Evolutionary conservation across 2,113 vertebrate genomes (phyloP), one percentile per base, ranked within the genome.

Genomic region (Oreochromis niloticus): DNA sequence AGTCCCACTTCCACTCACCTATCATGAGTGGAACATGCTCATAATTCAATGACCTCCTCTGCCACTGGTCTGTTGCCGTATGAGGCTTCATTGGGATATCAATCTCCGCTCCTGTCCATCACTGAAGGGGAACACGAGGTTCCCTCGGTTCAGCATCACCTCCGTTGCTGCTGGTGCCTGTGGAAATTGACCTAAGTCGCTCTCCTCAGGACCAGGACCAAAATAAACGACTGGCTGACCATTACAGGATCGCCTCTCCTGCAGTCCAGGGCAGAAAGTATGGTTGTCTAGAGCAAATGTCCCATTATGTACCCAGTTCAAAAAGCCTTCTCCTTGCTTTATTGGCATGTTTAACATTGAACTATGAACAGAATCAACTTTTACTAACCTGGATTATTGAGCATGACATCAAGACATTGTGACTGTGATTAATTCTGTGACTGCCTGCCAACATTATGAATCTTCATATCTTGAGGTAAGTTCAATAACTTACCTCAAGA

Each of bases 291-390:
- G 32, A 63, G 59, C 59, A 63, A 63, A 63, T 0, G 9, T 63
- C 3, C 57, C 59, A 61, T 34, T 59, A 9, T 0, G 3, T 59
- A 59, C 4, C 0, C 1, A 61, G 9, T 36, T 32, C 59, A 63
- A 36, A n/a, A n/a, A 63, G 59, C 4, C 36, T 66, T 36, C 32
- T 36, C 32, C 32, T 66, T 32, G 12, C 4, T 36, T 66, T 36
- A 36, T 0, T 66, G 32, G 2, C 4, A n/a, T 36, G 17, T 2
- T 66, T 36, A n/a, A 66, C 2, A 36, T 61, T 61, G 59, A 61
- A 61, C 57, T 61, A 61, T 61, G 57, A 19, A 61, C 30, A 61
- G 57, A 34, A 19, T 61, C 5, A 61, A 61, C 30, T 61, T 61
- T 61, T 61, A 61, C 16, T 10, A 19, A 10, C 57, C 16, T 61